phyloP scores from a whole-genome alignment of 2,797 vertebrate genomes.

The Taenioides sp. region DNA sequence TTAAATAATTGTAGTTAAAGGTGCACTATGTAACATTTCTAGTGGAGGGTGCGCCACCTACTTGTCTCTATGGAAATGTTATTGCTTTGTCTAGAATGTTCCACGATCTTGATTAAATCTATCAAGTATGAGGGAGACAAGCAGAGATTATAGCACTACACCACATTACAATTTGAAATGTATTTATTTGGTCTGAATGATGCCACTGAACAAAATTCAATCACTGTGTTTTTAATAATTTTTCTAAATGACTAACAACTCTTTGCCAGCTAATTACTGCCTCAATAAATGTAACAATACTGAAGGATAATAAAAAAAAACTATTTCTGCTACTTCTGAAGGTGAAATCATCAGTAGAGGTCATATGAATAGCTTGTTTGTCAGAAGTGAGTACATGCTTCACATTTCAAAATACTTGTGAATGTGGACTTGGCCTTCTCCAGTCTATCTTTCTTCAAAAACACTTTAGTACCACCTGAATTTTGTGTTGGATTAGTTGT shows the following conservation, averaged over 20 bases:
- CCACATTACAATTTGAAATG: too few relatives aligned
- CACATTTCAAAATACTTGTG: constrained; percentile 13
- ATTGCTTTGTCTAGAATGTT: too few relatives aligned
- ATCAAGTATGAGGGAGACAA: too few relatives aligned
- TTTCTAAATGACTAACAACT: neutral
- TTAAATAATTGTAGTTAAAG: neutral
- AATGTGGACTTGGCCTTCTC: constrained; percentile 17
- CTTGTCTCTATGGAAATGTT: too few relatives aligned
- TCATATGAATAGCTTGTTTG: constrained; percentile 4
- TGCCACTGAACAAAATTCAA: too few relatives aligned
- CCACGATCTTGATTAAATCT: too few relatives aligned
- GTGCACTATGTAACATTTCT: too few relatives aligned
- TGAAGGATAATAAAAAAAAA: constrained; percentile 14
- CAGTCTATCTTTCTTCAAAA: constrained; percentile 10
- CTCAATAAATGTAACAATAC: neutral
- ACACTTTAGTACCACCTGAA: neutral
- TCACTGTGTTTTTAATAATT: neutral
- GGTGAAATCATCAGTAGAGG: neutral
- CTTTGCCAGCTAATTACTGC: neutral
- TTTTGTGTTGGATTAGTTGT: constrained; percentile 16
- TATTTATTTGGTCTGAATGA: too few relatives aligned
- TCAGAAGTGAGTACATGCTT: constrained; percentile 6
- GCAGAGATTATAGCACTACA: too few relatives aligned
- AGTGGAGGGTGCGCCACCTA: too few relatives aligned
- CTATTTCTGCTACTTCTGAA: neutral